These are phyloP conservation scores for Arctocebus calabarensis DNA, from an alignment of 2,797 vertebrate species.

Conservation along the genomic window DNA sequence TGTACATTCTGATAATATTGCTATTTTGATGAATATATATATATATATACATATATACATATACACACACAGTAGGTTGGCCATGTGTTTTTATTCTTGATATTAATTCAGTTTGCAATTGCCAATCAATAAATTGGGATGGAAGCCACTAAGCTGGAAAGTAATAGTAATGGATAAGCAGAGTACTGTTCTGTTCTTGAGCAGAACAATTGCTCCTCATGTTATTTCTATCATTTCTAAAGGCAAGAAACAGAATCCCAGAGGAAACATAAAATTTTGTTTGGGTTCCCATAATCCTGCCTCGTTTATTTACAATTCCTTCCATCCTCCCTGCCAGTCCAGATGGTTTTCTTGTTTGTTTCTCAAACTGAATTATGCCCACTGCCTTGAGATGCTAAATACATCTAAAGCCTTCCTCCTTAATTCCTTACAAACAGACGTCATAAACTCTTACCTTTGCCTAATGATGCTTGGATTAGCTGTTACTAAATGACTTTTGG, in stretches of 20 bases:
- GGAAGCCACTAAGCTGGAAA: background rate
- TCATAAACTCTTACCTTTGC: constrained; percentile 91
- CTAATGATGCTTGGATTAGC: constrained; percentile 99
- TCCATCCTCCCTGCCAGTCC: constrained; percentile 50
- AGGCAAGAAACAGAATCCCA: constrained; percentile 2
- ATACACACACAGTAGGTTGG: background rate
- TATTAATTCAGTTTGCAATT: constrained; percentile 17
- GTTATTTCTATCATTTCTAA: constrained; percentile 11
- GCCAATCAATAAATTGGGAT: background rate
- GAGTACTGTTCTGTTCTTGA: background rate
- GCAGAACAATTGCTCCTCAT: background rate
- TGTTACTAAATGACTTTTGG: constrained; percentile 95
- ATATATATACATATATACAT: too few species aligned
- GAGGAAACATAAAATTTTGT: constrained; percentile 10
- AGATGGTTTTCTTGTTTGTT: constrained; percentile 67
- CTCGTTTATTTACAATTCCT: constrained; percentile 56
- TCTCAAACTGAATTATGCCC: constrained; percentile 30
- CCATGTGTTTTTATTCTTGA: constrained; percentile 1
- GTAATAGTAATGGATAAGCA: background rate
- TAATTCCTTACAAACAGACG: constrained; percentile 14
- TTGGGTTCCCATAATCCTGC: constrained; percentile 5
- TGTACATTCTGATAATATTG: background rate
- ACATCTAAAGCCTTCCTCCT: background rate
- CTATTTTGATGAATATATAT: background rate
- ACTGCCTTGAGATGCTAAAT: background rate